Conservation (phyloP, 2,797 vertebrate species). For the Spheniscus humboldti region DNA sequence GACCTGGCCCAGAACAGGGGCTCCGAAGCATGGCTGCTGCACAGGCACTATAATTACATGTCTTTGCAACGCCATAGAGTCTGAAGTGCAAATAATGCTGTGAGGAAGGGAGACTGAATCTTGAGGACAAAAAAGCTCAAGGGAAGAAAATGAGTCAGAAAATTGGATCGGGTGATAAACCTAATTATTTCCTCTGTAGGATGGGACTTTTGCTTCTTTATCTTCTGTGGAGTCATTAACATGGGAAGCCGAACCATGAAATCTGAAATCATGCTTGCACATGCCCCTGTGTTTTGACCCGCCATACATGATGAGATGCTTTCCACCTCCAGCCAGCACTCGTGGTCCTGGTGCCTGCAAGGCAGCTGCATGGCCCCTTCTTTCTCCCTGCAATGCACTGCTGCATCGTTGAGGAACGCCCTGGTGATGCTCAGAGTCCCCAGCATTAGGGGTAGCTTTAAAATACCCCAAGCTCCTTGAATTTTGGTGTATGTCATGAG, state of each 20-base stretch:
- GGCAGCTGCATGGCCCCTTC: not conserved
- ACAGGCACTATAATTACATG: not conserved
- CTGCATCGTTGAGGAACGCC: not conserved
- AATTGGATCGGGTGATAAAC: not conserved
- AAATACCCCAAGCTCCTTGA: not conserved
- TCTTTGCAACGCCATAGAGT: not conserved
- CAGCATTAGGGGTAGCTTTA: not conserved
- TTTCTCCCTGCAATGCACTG: fast-evolving
- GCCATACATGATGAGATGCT: not conserved
- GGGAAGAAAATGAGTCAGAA: not conserved
- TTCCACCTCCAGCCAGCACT: not conserved
- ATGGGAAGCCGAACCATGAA: not conserved
- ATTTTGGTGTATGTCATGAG: not conserved
- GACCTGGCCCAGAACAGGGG: not conserved
- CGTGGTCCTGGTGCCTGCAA: not conserved
- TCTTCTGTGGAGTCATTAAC: not conserved
- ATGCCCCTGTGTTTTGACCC: not conserved
- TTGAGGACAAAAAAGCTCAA: not conserved
- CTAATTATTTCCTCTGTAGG: slow-evolving; percentile 1
- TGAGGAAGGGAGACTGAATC: not conserved
- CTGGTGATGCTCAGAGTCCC: not conserved
- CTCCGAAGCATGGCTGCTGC: not conserved
- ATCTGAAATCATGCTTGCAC: not conserved
- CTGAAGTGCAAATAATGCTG: not conserved
- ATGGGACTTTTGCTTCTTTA: not conserved